A percentile compares a stretch with the other conserved stretches of the same genome.
These are phyloP conservation scores for Ahaetulla prasina DNA, from an alignment of 2,113 vertebrate species.

Conservation along the genomic window DNA sequence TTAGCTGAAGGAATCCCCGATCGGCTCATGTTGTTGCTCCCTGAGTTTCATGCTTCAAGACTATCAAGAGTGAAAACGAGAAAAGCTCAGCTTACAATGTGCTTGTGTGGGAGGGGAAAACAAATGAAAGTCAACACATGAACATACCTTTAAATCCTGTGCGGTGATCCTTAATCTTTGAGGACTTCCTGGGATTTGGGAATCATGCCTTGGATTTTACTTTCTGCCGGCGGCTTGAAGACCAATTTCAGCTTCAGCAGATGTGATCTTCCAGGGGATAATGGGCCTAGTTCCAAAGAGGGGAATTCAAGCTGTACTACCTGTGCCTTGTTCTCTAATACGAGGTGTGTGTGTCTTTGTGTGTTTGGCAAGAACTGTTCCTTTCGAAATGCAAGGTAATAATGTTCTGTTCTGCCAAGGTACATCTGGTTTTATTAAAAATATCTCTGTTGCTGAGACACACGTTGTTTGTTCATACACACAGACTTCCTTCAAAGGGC, in stretches of 20 bases:
- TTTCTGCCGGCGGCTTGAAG: neutral
- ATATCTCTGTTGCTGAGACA: neutral
- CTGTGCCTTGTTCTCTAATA: neutral
- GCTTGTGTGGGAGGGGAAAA: neutral
- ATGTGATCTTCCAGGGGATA: neutral
- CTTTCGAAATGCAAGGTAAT: neutral
- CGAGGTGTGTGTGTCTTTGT: neutral
- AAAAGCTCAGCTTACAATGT: neutral
- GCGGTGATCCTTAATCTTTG: neutral
- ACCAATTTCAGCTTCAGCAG: neutral
- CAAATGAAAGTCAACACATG: neutral
- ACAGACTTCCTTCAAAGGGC: neutral
- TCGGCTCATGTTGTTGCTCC: neutral
- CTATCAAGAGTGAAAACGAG: neutral
- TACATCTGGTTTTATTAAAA: neutral
- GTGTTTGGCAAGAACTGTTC: neutral
- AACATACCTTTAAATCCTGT: neutral
- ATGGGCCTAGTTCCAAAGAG: neutral
- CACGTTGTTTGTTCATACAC: neutral
- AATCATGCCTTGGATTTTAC: neutral
- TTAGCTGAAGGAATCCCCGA: neutral
- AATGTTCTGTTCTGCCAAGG: neutral
- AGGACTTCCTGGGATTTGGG: neutral
- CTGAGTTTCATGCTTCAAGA: neutral
- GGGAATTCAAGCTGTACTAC: neutral